These are phyloP conservation scores for Escarpia spicata DNA, from an alignment of 2,888 invertebrate species.

Conservation along the genomic window DNA sequence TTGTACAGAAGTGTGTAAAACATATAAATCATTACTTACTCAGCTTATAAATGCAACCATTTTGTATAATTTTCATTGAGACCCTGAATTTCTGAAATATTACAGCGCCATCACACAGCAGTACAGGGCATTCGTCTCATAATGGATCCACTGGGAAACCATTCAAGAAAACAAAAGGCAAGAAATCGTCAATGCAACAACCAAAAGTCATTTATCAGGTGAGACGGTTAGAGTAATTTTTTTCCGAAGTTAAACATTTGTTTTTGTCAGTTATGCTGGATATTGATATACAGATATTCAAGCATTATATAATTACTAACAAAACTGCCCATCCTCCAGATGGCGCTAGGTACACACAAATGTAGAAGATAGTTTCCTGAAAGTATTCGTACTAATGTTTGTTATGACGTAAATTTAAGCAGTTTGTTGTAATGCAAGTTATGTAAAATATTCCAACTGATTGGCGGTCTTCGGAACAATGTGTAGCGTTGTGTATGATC, in stretches of 20 bases:
- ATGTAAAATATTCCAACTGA: too few relatives aligned
- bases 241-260: neutral
- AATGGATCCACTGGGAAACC: constrained; percentile 24
- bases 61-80: neutral
- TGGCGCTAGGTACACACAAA: too few relatives aligned
- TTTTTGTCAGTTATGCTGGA: too few relatives aligned
- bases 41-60: neutral
- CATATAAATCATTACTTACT: neutral
- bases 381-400: too few relatives aligned
- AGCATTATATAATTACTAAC: too few relatives aligned
- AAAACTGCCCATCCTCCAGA: too few relatives aligned
- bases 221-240: neutral
- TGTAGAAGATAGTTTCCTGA: too few relatives aligned
- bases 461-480: too few relatives aligned
- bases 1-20: neutral
- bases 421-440: too few relatives aligned
- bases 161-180: constrained; percentile 18
- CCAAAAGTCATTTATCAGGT: constrained; percentile 17
- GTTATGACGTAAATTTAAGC: too few relatives aligned
- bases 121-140: neutral
- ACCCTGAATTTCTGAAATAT: neutral
- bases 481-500: too few relatives aligned
- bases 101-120: neutral
- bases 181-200: constrained; percentile 26
- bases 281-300: too few relatives aligned